Conservation (phyloP, 1,140 invertebrate species). For the Drosophila tropicalis region DNA sequence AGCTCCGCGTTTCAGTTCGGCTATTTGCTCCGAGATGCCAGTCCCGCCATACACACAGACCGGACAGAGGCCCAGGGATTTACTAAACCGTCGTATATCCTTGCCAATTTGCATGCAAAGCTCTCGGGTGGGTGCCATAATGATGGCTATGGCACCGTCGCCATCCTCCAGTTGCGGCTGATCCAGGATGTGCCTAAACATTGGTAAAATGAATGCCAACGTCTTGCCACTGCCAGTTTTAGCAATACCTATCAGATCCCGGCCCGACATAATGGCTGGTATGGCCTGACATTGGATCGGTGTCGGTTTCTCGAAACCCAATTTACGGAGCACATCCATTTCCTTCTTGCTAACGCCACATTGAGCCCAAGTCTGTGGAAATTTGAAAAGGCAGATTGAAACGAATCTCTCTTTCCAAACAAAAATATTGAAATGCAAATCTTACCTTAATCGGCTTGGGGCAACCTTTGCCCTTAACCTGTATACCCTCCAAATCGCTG, state of each 20-base stretch:
- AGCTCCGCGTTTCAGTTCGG: conserved; percentile 98
- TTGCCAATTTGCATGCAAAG: conserved; percentile 99
- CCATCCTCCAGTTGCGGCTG: conserved; percentile 96
- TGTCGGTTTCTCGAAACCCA: conserved; percentile 98
- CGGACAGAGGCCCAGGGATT: conserved; percentile 92
- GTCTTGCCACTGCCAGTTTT: conserved; percentile 99
- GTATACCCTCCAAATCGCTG: conserved; percentile 92
- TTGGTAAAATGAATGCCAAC: conserved; percentile 97
- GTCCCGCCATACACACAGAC: conserved; percentile 99
- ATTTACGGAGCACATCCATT: conserved; percentile 95
- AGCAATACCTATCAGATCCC: conserved; percentile 99
- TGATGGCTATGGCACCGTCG: conserved; percentile 97
- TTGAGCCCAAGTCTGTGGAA: conserved; percentile 94
- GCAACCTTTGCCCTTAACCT: conserved; percentile 93
- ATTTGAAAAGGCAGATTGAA: neutral
- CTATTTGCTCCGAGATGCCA: conserved; percentile 91
- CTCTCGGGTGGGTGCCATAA: conserved; percentile 99
- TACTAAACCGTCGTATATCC: conserved; percentile 98
- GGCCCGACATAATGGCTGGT: conserved; percentile 98
- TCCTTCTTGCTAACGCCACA: conserved; percentile 99
- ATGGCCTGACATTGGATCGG: conserved; percentile 99
- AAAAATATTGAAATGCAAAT: neutral
- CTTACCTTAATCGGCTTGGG: conserved; percentile 94
- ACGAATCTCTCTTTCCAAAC: neutral
- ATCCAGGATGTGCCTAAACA: conserved; percentile 99